phyloP scores from a whole-genome alignment of 2,113 vertebrate species.

The Anser cygnoides region DNA sequence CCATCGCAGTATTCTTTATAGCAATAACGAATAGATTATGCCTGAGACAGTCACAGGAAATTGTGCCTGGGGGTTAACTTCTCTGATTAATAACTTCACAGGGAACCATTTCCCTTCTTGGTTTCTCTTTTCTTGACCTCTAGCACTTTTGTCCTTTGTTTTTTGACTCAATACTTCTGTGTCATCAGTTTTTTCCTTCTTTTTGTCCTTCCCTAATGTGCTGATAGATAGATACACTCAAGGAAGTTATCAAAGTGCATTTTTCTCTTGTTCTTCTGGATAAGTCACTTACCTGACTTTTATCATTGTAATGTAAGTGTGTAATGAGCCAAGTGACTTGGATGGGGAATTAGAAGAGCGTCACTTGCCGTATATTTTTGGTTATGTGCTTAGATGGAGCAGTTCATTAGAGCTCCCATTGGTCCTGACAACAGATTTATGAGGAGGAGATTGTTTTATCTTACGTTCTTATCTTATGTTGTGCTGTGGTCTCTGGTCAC shows the following conservation, averaged over 20 bases:
- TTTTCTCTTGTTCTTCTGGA: background rate
- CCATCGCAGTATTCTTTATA: background rate
- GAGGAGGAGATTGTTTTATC: background rate
- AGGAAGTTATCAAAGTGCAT: background rate
- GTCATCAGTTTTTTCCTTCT: background rate
- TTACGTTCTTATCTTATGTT: background rate
- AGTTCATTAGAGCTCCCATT: background rate
- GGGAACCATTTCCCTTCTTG: background rate
- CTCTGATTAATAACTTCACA: background rate
- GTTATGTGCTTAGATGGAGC: background rate
- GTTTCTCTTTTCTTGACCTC: background rate
- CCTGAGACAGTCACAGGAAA: background rate
- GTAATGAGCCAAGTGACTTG: conserved; percentile 37
- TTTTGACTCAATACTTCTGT: background rate
- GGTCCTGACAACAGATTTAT: conserved; percentile 5
- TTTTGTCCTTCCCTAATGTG: background rate
- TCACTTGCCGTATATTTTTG: background rate
- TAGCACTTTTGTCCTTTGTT: background rate
- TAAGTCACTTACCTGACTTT: background rate
- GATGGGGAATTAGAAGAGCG: background rate
- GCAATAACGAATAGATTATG: background rate
- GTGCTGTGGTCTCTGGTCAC: background rate
- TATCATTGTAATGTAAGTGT: conserved; percentile 11
- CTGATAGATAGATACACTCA: background rate
- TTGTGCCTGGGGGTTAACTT: background rate